Percentiles rank a stretch among this genome's conserved stretches.
Evolutionary conservation across 23 tunicate species (phyloP).

Genomic region (Ciona savignyi): DNA sequence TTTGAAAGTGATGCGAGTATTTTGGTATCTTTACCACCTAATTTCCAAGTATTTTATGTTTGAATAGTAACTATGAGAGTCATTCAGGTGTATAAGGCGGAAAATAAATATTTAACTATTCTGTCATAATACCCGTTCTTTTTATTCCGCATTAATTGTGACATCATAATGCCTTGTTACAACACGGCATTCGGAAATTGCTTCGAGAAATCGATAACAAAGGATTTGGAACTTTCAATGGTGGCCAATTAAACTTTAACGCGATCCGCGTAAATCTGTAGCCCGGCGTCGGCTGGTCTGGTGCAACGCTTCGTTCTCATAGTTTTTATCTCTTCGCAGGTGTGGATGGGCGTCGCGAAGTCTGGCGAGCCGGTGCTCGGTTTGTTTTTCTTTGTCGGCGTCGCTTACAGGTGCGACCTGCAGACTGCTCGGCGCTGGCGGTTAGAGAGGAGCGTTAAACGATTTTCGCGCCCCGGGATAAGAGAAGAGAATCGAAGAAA

Average conservation of each 20-base stretch:
- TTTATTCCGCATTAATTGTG: neutral
- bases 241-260: neutral
- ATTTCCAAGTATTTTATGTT: too few relatives aligned
- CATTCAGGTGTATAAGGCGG: too few relatives aligned
- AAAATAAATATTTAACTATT: too few relatives aligned
- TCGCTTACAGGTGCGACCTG: neutral
- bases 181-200: neutral
- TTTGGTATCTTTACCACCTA: too few relatives aligned
- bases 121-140: neutral
- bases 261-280: neutral
- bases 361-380: neutral
- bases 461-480: neutral
- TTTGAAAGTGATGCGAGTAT: too few relatives aligned
- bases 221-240: neutral
- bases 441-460: neutral
- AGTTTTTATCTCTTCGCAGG: neutral
- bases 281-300: slow-evolving; percentile 1
- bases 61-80: too few relatives aligned
- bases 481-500: neutral
- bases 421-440: neutral
- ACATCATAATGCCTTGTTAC: neutral
- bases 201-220: neutral
- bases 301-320: neutral
- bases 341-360: neutral
- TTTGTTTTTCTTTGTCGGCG: neutral